Evolutionary conservation across 2,797 vertebrate species (phyloP).

Genomic region (Cryptoblepharus egeriae): DNA sequence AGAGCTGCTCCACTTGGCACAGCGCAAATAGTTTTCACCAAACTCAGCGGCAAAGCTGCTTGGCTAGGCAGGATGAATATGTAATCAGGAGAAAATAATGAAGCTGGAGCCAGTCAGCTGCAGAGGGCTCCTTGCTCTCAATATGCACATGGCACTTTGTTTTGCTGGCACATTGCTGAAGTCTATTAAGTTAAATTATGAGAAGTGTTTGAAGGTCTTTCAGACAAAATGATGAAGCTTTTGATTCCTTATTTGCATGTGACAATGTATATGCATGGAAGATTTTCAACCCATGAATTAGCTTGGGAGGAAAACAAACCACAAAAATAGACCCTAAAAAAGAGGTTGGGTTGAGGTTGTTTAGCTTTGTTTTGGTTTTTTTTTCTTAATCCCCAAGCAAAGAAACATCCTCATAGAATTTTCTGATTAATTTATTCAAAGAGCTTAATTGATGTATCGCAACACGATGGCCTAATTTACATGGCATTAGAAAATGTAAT

Average conservation of each 20-base stretch:
- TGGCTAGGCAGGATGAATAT: conserved; percentile 71
- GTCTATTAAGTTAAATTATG: conserved; percentile 78
- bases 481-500: conserved; percentile 69
- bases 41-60: conserved; percentile 62
- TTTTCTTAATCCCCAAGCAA: conserved; percentile 60
- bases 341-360: conserved; percentile 53
- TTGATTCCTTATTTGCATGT: conserved; percentile 71
- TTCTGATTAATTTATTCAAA: conserved; percentile 75
- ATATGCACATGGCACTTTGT: conserved; percentile 68
- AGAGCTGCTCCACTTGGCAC: conserved; percentile 63
- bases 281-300: conserved; percentile 68
- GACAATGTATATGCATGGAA: conserved; percentile 63
- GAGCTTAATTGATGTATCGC: conserved; percentile 71
- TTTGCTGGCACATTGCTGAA: conserved; percentile 71
- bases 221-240: conserved; percentile 64
- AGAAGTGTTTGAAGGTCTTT: conserved; percentile 75
- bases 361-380: conserved; percentile 61
- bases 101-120: conserved; percentile 68
- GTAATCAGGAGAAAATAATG: conserved; percentile 75
- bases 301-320: conserved; percentile 71
- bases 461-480: conserved; percentile 66
- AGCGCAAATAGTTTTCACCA: conserved; percentile 66
- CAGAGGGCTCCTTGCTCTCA: conserved; percentile 68
- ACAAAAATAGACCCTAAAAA: conserved; percentile 60
- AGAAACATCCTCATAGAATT: conserved; percentile 65